Evolutionary conservation across 2,888 invertebrate species (phyloP).

Genomic region (Andrena fulva): DNA sequence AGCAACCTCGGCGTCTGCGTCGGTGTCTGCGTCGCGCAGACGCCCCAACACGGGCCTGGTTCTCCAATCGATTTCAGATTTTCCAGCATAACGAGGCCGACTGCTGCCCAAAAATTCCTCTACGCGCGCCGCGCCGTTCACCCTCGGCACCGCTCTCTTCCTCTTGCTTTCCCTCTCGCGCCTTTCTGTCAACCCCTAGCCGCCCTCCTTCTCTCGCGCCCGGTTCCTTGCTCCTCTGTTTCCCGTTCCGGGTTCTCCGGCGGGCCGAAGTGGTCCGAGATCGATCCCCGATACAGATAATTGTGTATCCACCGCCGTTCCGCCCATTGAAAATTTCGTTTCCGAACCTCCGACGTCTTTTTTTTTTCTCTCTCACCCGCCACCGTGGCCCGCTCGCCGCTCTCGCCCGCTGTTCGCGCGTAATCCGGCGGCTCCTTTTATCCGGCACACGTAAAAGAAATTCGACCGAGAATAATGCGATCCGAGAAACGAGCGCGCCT

Average conservation of each 20-base stretch:
- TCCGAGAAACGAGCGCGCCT: slow-evolving; percentile 7
- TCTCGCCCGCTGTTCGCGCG: slow-evolving; percentile 20
- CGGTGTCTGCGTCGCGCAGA: slow-evolving; percentile 82
- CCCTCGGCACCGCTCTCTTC: slow-evolving; percentile 14
- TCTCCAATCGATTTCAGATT: slow-evolving; percentile 83
- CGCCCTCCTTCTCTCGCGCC: slow-evolving; percentile 7
- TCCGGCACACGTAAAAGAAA: slow-evolving; percentile 32
- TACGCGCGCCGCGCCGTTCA: slow-evolving; percentile 48
- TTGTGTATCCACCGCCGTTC: slow-evolving; percentile 51
- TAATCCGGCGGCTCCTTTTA: slow-evolving; percentile 29
- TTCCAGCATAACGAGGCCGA: slow-evolving; percentile 82
- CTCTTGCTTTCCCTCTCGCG: background rate
- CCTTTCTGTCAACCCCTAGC: slow-evolving; percentile 22
- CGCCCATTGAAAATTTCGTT: slow-evolving; percentile 54
- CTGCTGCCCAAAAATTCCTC: slow-evolving; percentile 75
- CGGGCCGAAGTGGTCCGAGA: slow-evolving; percentile 39
- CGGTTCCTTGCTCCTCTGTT: slow-evolving; percentile 21
- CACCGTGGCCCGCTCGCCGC: background rate
- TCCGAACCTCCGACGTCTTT: slow-evolving; percentile 4
- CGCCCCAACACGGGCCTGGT: slow-evolving; percentile 78
- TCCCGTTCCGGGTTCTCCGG: slow-evolving; percentile 26
- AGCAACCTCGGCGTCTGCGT: slow-evolving; percentile 81
- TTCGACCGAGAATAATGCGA: slow-evolving; percentile 25
- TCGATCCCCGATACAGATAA: slow-evolving; percentile 63
- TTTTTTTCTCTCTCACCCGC: background rate